Conservation (phyloP, 2,113 vertebrate genomes). For the Lophotis ruficrista region DNA sequence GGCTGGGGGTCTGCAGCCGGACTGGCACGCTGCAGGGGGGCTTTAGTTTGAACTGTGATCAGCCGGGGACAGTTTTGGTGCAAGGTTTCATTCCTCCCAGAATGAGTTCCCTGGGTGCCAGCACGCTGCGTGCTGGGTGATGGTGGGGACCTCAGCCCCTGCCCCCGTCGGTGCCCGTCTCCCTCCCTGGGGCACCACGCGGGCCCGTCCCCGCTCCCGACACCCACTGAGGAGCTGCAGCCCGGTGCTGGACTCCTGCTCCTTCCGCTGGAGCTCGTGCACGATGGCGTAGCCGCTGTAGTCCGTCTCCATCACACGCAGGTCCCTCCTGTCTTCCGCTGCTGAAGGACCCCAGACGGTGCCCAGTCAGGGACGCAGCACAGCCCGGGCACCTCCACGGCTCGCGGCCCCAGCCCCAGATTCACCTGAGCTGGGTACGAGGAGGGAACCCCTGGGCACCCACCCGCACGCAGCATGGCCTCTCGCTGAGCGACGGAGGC, state of each 20-base stretch:
- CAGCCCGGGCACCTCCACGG: not conserved
- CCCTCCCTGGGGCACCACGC: rapidly evolving
- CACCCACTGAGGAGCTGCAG: conserved; percentile 33
- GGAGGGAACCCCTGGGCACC: rapidly evolving
- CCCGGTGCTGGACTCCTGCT: rapidly evolving
- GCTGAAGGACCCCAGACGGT: not conserved
- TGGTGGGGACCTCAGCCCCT: not conserved
- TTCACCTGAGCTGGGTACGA: not conserved
- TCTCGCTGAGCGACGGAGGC: rapidly evolving
- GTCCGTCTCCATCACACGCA: not conserved
- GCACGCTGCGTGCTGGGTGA: rapidly evolving
- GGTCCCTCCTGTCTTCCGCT: not conserved
- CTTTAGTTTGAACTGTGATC: rapidly evolving
- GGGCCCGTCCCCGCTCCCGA: rapidly evolving
- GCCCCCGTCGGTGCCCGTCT: rapidly evolving
- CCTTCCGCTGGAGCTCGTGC: rapidly evolving
- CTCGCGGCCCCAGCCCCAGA: not conserved
- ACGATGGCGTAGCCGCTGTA: not conserved
- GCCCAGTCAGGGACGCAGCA: rapidly evolving
- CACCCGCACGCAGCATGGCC: rapidly evolving
- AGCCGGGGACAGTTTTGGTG: rapidly evolving
- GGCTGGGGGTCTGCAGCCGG: not conserved
- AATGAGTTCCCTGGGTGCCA: not conserved
- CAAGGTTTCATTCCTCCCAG: not conserved
- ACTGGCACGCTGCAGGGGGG: not conserved